Conservation (phyloP, 2,888 invertebrate species). For the Hyppa rectilinea region DNA sequence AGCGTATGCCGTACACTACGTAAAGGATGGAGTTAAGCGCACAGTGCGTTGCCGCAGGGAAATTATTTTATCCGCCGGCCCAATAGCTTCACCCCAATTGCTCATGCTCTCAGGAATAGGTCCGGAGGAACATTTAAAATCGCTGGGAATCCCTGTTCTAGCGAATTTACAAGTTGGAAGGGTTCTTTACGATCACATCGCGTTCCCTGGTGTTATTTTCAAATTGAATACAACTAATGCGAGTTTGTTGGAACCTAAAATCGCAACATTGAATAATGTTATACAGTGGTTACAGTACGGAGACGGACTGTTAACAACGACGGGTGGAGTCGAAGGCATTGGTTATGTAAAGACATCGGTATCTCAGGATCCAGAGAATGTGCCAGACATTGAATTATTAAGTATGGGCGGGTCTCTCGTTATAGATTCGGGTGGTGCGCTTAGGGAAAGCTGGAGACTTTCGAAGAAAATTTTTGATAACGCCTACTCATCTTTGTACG, state of each 20-base stretch:
- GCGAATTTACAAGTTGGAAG: constrained; percentile 92
- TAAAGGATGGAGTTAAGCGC: constrained; percentile 88
- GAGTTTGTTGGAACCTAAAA: constrained; percentile 83
- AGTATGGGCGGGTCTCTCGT: constrained; percentile 92
- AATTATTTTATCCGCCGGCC: constrained; percentile 96
- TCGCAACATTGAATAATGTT: constrained; percentile 83
- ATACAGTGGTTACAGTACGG: constrained; percentile 88
- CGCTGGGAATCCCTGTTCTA: constrained; percentile 91
- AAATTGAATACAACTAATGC: constrained; percentile 84
- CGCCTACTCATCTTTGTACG: constrained; percentile 90
- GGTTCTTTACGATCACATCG: constrained; percentile 91
- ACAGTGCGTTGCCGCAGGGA: constrained; percentile 93
- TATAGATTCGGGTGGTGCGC: constrained; percentile 90
- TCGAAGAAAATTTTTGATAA: constrained; percentile 90
- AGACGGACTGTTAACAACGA: constrained; percentile 90
- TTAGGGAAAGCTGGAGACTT: constrained; percentile 90
- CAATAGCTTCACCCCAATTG: constrained; percentile 97
- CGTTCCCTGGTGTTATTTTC: constrained; percentile 89
- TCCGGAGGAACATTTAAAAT: constrained; percentile 89
- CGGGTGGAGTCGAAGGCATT: constrained; percentile 92
- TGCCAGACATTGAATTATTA: constrained; percentile 93
- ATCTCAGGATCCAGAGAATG: constrained; percentile 88
- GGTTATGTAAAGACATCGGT: constrained; percentile 91
- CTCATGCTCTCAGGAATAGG: constrained; percentile 96
- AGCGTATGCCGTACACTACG: constrained; percentile 93